Evolutionary conservation across 2,113 vertebrate genomes (phyloP).

Genomic region (Ibidorhyncha struthersii): DNA sequence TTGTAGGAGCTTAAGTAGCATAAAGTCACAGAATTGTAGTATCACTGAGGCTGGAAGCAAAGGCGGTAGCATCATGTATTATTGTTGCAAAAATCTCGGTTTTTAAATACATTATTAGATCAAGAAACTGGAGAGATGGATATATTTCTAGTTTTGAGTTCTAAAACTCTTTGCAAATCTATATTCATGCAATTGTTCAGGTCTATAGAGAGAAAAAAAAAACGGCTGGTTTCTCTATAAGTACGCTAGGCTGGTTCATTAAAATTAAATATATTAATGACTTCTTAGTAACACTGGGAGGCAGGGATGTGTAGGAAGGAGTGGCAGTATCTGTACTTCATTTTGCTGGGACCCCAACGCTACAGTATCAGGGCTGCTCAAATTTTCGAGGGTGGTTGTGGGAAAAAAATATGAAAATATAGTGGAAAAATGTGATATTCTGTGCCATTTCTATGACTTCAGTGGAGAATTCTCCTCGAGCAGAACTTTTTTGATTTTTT

Average conservation of each 20-base stretch:
- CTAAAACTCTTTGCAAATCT: constrained; percentile 17
- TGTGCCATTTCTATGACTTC: not conserved
- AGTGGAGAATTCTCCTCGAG: not conserved
- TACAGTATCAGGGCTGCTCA: accelerated
- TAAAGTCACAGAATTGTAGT: not conserved
- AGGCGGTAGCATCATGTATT: not conserved
- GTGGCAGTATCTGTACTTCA: accelerated
- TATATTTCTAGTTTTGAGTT: not conserved
- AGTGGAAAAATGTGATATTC: accelerated
- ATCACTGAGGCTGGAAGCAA: not conserved
- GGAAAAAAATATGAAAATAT: not conserved
- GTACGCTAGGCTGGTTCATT: not conserved
- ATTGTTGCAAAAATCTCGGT: not conserved
- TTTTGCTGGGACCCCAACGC: not conserved
- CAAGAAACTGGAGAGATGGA: not conserved
- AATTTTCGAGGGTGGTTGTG: not conserved
- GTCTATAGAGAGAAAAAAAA: constrained; percentile 40
- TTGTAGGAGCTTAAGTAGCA: not conserved
- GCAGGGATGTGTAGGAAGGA: not conserved
- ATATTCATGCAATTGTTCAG: constrained; percentile 33
- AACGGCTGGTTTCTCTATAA: not conserved
- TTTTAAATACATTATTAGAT: not conserved
- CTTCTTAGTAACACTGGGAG: not conserved
- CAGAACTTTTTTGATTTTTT: not conserved
- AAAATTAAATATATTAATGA: constrained; percentile 2